A percentile compares a stretch with the other conserved stretches of the same genome.
Conservation (phyloP, 2,888 invertebrate genomes). For the Ormyrus nitidulus region DNA sequence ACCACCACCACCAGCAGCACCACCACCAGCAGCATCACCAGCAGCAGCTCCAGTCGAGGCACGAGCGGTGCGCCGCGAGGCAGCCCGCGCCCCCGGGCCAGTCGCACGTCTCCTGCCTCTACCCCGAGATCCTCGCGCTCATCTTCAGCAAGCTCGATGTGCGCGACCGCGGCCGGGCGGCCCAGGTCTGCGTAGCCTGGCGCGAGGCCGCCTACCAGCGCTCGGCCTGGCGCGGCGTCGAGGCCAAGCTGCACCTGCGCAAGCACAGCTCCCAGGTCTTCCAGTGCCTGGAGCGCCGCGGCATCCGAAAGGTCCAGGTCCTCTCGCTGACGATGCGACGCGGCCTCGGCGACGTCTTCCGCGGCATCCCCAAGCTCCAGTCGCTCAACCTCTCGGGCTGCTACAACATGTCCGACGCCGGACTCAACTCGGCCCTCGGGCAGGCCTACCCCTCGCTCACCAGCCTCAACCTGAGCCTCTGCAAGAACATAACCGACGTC, state of each 20-base stretch:
- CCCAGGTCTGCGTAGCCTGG: constrained; percentile 93
- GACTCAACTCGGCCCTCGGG: constrained; percentile 88
- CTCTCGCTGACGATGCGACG: constrained; percentile 84
- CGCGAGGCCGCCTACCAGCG: constrained; percentile 94
- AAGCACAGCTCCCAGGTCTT: constrained; percentile 90
- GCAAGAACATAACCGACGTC: constrained; percentile 96
- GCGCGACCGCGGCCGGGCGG: constrained; percentile 91
- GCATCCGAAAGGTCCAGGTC: constrained; percentile 92
- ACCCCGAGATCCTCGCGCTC: constrained; percentile 93
- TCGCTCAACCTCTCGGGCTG: constrained; percentile 94
- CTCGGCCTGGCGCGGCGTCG: constrained; percentile 95
- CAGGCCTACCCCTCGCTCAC: constrained; percentile 86
- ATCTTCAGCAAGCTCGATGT: constrained; percentile 94
- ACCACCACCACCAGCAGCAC: constrained; percentile 33
- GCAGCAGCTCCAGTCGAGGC: constrained; percentile 48
- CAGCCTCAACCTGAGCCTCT: constrained; percentile 90
- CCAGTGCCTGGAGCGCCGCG: constrained; percentile 89
- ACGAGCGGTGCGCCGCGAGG: constrained; percentile 12
- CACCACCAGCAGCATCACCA: not conserved
- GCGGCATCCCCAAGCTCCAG: constrained; percentile 90
- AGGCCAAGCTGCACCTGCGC: constrained; percentile 91
- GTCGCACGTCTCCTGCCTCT: constrained; percentile 88
- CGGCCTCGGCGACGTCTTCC: constrained; percentile 89
- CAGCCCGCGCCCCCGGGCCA: constrained; percentile 44
- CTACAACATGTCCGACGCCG: constrained; percentile 93